Conservation (phyloP, 2,113 vertebrate species). For the Saccopteryx bilineata region DNA sequence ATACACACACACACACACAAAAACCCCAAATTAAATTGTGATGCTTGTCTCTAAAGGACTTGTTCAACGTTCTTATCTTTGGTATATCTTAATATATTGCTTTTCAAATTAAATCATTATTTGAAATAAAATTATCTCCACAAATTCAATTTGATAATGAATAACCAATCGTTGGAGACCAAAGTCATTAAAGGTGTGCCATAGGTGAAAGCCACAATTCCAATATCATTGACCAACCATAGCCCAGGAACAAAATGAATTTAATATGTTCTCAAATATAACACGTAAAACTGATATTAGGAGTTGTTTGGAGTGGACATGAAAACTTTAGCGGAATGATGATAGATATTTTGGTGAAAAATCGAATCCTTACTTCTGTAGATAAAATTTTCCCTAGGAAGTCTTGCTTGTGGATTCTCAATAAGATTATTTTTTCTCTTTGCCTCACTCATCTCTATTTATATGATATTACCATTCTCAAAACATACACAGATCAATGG, state of each 20-base stretch:
- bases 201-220: not conserved
- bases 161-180: not conserved
- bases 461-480: not conserved
- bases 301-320: not conserved
- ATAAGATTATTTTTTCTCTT: not conserved
- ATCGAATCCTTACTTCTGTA: not conserved
- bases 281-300: not conserved
- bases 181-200: not conserved
- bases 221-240: not conserved
- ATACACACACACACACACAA: too few relatives aligned
- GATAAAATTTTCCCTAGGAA: not conserved
- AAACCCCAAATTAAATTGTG: not conserved
- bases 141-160: not conserved
- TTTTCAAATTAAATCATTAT: not conserved
- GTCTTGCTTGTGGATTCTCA: not conserved
- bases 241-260: not conserved
- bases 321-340: not conserved
- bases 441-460: not conserved
- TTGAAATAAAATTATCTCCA: conserved; percentile 5
- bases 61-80: not conserved
- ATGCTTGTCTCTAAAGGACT: not conserved
- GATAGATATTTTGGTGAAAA: not conserved
- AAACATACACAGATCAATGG: not conserved
- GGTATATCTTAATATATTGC: not conserved
- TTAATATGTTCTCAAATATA: not conserved